Evolutionary conservation across 2,888 invertebrate genomes (phyloP), one percentile per base, ranked within the genome.

Genomic region (Mimas tiliae): DNA sequence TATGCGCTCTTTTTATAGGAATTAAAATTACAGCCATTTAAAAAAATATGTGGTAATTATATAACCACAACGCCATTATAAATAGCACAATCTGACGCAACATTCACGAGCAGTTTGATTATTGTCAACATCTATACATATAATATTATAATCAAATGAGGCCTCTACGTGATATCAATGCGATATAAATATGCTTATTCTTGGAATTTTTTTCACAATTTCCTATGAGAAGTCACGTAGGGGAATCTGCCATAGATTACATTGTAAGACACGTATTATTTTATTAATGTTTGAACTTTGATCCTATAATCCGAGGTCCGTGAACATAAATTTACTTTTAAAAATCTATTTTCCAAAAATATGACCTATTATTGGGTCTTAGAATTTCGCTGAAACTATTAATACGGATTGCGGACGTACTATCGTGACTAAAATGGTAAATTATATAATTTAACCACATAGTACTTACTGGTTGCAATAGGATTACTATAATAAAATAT

Each of bases 101-200:
- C 42, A 51, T 62, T 62, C 62, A 19, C 52, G 62, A 55, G n/a
- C 50, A 19, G 16, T 58, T 58, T 33, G 52, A 16, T 50, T 8
- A 50, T 42, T 58, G 58, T 58, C 58, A 42, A 42, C 58, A 42
- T 42, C 19, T 58, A 58, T 58, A 42, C n/a, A n/a, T n/a, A n/a
- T n/a, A n/a, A n/a, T n/a, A n/a, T n/a, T 38, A 58, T 19, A 45
- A 50, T 50, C 50, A 50, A 48, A 55, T 38, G 55, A 9, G 42
- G 19, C 16, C 34, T 47, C n/a, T 53, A 71, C 72, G 73, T 74
- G 74, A 70, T 70, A 63, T 66, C 68, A 63, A 66, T 52, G 52
- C 38, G 50, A 55, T 27, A 55, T 45, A 33, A 3, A 48, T 53
- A 33, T 58, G 33, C 53, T 65, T 65, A 58, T 55, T 47, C 11